phyloP scores from a whole-genome alignment of 2,888 invertebrate genomes.

The Phengaris alcon region DNA sequence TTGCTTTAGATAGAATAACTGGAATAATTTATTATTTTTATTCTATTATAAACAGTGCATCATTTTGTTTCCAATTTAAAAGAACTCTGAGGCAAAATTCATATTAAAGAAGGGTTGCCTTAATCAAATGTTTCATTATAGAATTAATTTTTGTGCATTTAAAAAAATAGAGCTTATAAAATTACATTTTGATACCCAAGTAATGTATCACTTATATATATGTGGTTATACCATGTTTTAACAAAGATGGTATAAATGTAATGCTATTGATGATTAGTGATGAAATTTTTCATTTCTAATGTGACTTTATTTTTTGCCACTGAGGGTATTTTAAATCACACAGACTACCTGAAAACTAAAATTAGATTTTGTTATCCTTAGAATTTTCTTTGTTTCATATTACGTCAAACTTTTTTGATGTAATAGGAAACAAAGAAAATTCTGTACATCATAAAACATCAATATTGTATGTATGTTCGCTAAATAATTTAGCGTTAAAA shows the following conservation, averaged over 20 bases:
- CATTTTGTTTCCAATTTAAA: not conserved
- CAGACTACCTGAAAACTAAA: not conserved
- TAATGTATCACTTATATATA: not conserved
- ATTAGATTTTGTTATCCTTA: not conserved
- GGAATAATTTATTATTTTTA: not conserved
- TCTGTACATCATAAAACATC: too few relatives aligned
- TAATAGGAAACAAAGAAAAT: too few relatives aligned
- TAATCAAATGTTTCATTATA: not conserved
- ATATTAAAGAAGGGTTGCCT: not conserved
- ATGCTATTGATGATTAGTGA: not conserved
- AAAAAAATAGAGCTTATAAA: conserved; percentile 2
- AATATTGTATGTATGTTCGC: conserved; percentile 20
- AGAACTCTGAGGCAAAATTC: not conserved
- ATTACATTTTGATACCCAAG: not conserved
- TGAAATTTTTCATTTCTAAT: not conserved
- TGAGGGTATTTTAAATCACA: not conserved
- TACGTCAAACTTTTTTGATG: not conserved
- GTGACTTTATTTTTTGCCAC: not conserved
- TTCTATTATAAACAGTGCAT: not conserved
- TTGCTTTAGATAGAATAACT: conserved; percentile 18
- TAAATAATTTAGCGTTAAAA: conserved; percentile 25
- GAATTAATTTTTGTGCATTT: not conserved
- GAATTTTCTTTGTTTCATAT: not conserved
- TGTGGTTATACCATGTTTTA: not conserved
- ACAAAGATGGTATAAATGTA: not conserved